Base-by-base conservation (phyloP, 1,140 invertebrate species). In the Eriosoma lanigerum region DNA sequence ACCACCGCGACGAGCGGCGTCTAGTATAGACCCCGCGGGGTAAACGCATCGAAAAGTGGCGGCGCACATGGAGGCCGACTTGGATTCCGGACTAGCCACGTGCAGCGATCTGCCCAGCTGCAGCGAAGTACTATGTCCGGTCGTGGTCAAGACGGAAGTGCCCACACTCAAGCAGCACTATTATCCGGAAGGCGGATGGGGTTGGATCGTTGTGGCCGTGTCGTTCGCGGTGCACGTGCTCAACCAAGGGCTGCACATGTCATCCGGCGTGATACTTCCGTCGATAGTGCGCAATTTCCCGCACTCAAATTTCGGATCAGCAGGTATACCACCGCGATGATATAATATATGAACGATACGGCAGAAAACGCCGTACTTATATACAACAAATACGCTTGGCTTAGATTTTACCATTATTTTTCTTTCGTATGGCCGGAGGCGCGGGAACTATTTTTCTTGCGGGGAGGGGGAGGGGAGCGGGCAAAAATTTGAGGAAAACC, bases 131-230 rank as follows among this genome's bases (percentile, higher is more conserved):
- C 52, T 82, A 13, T 84, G 84, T 58, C 83, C 81, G 54, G 81
- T 82, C 24, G 81, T 82, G 58, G 76, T 81, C 24, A 82, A 76
- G 29, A 68, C 81, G 21, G 81, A 82, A 10, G 80, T 83, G 54
- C 82, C 83, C 73, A 88, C 87, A 15, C 86, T 89, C 82, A 86
- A 84, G 81, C 88, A 89, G 82, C 89, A 91, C 83, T 90, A 90
- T 84, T 91, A 90, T 82, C 90, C 90, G 0, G 90, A 91, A 84
- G 90, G 88, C 52, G 89, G 90, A 73, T 91, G 90, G 90, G 90
- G 90, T 19, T 91, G 90, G 90, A 86, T 90, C 80, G 86, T 91
- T 56, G 86, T 88, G 4, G 83, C 86, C 13, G 87, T 88, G 15
- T 86, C 87, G 24, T 85, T 90, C 50, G 82, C 89, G 32, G 88